Base-by-base conservation (phyloP, 2,113 vertebrate genomes). In the Aix galericulata region DNA sequence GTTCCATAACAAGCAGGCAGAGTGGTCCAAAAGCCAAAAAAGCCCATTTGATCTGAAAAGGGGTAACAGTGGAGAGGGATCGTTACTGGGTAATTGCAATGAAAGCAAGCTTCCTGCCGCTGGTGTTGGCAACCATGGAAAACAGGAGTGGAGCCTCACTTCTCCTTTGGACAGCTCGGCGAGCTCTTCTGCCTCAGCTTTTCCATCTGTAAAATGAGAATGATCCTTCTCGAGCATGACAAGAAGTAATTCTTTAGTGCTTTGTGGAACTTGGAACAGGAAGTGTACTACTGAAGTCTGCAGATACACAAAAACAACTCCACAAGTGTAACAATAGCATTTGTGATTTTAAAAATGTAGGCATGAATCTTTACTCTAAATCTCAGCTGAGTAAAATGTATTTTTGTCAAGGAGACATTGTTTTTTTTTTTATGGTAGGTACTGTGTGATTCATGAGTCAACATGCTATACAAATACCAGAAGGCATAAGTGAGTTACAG, bases 401-500 rank as follows among this genome's bases (percentile, higher is more conserved):
- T 91, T 80, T 91, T 95, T 93, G 76, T 92, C 94, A 93, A 84
- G 69, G 34, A 91, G 91, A 89, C 38, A 38, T 67, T 72, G 55
- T 80, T 91, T 82, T 92, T 81, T 36, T 92, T 96, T 96, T 96
- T 78, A 56, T 91, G 71, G 93, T 96, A 95, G 69, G 91, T 88
- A 73, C 27, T 21, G 64, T 85, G 60, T 97, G 92, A 97, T 95
- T 97, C 97, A 97, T 95, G 93, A 97, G 67, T 94, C 86, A 96
- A 79, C 96, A 95, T 80, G 75, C 89, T 93, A 72, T 71, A 95
- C 82, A 96, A 97, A 96, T 96, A 96, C 96, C 94, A 95, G 92
- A 85, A 96, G 82, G 94, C 93, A 60, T 85, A 86, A 96, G 59
- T 94, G 93, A 97, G 96, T 96, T 97, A 97, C 44, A 97, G 93